Evolutionary conservation across 2,113 vertebrate species (phyloP).

Genomic region (Silurus asotus): DNA sequence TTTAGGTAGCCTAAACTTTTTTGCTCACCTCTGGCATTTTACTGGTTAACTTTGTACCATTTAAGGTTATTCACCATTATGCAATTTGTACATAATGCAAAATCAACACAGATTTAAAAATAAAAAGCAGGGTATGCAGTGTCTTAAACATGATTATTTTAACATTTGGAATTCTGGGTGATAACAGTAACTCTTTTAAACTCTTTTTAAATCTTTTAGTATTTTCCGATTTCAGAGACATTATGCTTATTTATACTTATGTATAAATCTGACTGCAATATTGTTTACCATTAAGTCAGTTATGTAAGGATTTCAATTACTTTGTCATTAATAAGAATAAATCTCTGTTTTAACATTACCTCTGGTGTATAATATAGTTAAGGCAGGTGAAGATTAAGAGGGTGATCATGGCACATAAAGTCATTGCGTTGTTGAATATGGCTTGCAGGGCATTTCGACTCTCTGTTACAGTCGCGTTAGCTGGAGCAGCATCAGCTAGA

Average conservation of each 20-base stretch:
- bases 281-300: not conserved
- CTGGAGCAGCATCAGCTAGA: slow-evolving; percentile 54
- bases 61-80: too few species aligned
- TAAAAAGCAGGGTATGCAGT: not conserved
- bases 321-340: not conserved
- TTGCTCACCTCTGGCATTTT: too few species aligned
- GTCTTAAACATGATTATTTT: not conserved
- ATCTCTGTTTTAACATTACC: slow-evolving; percentile 58
- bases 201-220: too few species aligned
- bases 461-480: not conserved
- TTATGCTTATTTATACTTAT: not conserved
- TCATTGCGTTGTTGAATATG: slow-evolving; percentile 84
- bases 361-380: slow-evolving; percentile 82
- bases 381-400: slow-evolving; percentile 82
- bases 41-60: too few species aligned
- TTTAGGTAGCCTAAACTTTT: too few species aligned
- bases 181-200: too few species aligned
- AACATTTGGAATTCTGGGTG: not conserved
- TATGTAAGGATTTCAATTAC: not conserved
- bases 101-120: not conserved
- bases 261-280: not conserved
- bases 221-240: too few species aligned
- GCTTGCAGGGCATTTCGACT: slow-evolving; percentile 60
- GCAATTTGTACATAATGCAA: not conserved
- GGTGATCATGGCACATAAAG: slow-evolving; percentile 82